These are phyloP conservation scores for Bruchidius siliquastri DNA, from an alignment of 2,888 invertebrate species.

Conservation along the genomic window DNA sequence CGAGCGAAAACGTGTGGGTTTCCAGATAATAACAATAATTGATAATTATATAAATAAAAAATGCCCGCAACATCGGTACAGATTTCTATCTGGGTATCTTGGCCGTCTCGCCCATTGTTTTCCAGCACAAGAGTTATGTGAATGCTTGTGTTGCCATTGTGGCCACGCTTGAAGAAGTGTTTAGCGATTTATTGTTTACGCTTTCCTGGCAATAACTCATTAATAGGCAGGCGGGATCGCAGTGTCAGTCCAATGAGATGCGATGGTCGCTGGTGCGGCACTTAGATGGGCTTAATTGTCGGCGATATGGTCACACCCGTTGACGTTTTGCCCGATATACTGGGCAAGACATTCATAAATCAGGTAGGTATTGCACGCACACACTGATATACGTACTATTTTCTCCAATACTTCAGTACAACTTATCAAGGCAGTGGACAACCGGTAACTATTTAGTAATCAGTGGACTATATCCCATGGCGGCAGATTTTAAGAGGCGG, in stretches of 20 bases:
- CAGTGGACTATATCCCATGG: too few relatives aligned
- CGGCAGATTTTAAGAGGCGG: too few relatives aligned
- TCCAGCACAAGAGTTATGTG: not conserved
- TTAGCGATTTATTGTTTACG: not conserved
- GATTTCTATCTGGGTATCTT: not conserved
- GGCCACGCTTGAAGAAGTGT: not conserved
- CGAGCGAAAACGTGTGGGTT: slow-evolving; percentile 20
- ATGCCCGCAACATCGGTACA: not conserved
- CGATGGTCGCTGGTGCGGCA: not conserved
- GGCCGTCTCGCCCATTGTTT: not conserved
- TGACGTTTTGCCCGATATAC: not conserved
- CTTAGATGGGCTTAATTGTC: not conserved
- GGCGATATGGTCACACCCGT: not conserved
- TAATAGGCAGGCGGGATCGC: not conserved
- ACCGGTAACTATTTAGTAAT: too few relatives aligned
- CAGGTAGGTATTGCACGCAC: too few relatives aligned
- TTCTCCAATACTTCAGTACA: too few relatives aligned
- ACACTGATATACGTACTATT: too few relatives aligned
- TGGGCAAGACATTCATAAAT: not conserved
- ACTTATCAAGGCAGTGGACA: too few relatives aligned
- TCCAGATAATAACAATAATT: slow-evolving; percentile 25
- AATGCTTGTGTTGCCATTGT: not conserved
- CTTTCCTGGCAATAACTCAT: not conserved
- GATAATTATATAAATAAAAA: slow-evolving; percentile 25
- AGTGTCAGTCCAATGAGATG: not conserved